Evolutionary conservation across 2,888 invertebrate genomes (phyloP), one percentile per base, ranked within the genome.

Genomic region (Polyommatus iphigenia): DNA sequence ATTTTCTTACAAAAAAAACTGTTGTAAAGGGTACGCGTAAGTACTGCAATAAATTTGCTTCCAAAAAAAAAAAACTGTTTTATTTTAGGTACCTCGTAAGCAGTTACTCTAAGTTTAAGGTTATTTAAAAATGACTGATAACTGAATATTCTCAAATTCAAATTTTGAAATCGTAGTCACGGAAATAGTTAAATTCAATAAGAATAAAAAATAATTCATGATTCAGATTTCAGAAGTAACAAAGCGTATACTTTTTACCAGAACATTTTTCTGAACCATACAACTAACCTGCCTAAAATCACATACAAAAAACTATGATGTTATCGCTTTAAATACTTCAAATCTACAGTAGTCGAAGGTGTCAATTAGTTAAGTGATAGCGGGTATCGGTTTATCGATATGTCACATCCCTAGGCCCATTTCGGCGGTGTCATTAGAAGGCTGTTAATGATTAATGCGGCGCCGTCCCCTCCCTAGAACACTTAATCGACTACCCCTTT

Each of bases 381-480:
- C 82, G 78, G 81, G 3, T 54, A 54, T 54, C 54, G 54, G 3
- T 0, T 80, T 81, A 85, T 86, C 86, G 87, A 86, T 83, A 87
- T 82, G 78, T 82, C 83, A 82, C 90, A 86, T 83, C 91, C 84
- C 91, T 91, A 85, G 80, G 83, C 88, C 91, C 90, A 91, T 93
- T 93, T 93, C 90, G 92, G 92, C 83, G 88, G 89, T 93, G 94
- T 93, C 93, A 93, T 94, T 94, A 94, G 90, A 91, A 90, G 91
- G 87, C 91, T 89, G 91, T 93, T 93, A 94, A 94, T 94, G 93
- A 93, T 94, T 94, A 93, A 94, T 94, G 93, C 89, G 92, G 91
- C 91, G 91, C 92, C 90, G 87, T 89, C 89, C 81, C 81, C 83
- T 84, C 83, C 81, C 85, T 84, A 84, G 89, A 86, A 88, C 91